A percentile compares a stretch with the other conserved stretches of the same genome.
phyloP scores from a whole-genome alignment of 2,888 invertebrate species.

The Patella depressa region DNA sequence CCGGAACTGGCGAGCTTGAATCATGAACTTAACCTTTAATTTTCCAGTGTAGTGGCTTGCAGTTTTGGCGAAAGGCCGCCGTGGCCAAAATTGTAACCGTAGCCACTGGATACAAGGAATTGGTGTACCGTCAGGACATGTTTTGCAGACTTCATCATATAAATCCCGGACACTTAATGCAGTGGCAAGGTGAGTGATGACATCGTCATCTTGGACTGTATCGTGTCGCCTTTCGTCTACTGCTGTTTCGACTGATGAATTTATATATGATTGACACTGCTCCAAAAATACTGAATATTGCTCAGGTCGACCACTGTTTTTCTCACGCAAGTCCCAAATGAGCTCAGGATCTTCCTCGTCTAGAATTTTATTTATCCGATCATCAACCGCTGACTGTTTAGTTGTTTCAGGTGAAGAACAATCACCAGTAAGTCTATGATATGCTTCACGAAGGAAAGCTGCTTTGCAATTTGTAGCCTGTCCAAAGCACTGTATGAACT shows the following conservation, averaged over 20 bases:
- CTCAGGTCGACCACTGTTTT: conserved; percentile 28
- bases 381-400: conserved; percentile 23
- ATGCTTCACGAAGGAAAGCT: conserved; percentile 14
- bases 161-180: conserved; percentile 35
- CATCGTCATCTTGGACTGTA: conserved; percentile 6
- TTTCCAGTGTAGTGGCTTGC: conserved; percentile 27
- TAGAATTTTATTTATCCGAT: conserved; percentile 22
- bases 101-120: conserved; percentile 36
- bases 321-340: conserved; percentile 28
- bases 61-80: conserved; percentile 25
- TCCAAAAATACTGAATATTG: conserved; percentile 31
- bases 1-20: conserved; percentile 34
- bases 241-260: conserved; percentile 29
- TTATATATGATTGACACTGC: conserved; percentile 24
- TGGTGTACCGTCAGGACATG: conserved; percentile 18
- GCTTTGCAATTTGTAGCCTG: conserved; percentile 17
- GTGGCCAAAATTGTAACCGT: conserved; percentile 35
- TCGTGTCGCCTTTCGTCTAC: conserved; percentile 37
- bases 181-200: conserved; percentile 26
- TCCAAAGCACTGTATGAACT: conserved; percentile 16
- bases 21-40: conserved; percentile 33
- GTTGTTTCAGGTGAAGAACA: conserved; percentile 16
- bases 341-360: conserved; percentile 35
- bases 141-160: conserved; percentile 19
- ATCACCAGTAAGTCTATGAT: conserved; percentile 18